Percentiles rank a stretch among this genome's conserved stretches.
phyloP scores from a whole-genome alignment of 2,797 vertebrate species.

The Coracias cyanogaster region DNA sequence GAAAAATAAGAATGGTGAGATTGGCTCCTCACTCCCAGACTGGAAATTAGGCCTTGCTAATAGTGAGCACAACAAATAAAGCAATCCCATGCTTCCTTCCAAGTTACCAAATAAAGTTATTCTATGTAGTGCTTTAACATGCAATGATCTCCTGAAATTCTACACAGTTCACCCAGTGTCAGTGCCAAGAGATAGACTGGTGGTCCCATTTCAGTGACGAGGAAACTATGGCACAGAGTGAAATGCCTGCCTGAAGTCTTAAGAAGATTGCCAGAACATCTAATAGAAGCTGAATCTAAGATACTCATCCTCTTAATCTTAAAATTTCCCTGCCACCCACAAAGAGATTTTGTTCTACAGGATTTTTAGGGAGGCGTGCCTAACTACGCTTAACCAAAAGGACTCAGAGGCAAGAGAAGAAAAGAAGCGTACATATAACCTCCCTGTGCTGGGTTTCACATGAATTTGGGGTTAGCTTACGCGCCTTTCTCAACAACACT shows the following conservation, averaged over 20 bases:
- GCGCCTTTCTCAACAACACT: background rate
- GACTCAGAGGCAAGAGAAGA: background rate
- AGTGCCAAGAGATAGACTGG: rapidly evolving
- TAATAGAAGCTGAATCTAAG: background rate
- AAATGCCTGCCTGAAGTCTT: background rate
- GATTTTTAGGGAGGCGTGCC: background rate
- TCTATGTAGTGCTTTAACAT: background rate
- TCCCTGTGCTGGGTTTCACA: background rate
- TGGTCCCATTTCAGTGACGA: background rate
- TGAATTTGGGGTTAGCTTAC: background rate
- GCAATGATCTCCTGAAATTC: background rate
- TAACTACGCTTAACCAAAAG: background rate
- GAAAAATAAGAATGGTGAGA: background rate
- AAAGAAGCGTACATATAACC: background rate
- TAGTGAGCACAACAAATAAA: background rate
- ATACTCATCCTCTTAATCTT: background rate
- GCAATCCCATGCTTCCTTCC: background rate
- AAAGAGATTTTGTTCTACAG: background rate
- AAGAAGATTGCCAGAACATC: background rate
- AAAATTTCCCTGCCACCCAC: background rate
- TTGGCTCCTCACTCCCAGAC: background rate
- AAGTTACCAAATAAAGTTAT: background rate
- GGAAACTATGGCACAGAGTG: background rate
- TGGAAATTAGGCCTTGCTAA: background rate
- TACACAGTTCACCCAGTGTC: background rate